A percentile compares a stretch with the other conserved stretches of the same genome.
These are phyloP conservation scores for Podocnemis expansa DNA, from an alignment of 2,113 vertebrate genomes.

Conservation along the genomic window DNA sequence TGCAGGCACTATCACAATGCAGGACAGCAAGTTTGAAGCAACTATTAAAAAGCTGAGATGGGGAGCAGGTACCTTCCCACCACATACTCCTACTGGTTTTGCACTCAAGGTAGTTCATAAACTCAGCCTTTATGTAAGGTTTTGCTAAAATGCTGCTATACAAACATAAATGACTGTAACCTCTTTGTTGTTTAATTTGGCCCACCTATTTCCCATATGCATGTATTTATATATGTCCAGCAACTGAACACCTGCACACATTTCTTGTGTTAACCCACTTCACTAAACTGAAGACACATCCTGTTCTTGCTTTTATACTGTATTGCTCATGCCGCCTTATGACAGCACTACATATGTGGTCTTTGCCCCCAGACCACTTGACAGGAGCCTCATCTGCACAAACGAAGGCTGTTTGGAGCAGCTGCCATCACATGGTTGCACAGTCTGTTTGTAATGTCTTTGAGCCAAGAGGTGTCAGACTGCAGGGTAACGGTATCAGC, in stretches of 20 bases:
- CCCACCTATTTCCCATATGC: not conserved
- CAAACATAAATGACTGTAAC: not conserved
- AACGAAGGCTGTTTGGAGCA: slow-evolving; percentile 12
- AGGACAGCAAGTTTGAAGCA: not conserved
- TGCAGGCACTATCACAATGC: not conserved
- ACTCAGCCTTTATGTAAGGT: accelerated
- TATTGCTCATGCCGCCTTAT: not conserved
- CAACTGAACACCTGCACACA: slow-evolving; percentile 11
- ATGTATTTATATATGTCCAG: not conserved
- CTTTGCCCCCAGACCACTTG: not conserved
- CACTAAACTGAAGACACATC: not conserved
- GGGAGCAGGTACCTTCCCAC: not conserved
- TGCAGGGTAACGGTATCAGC: slow-evolving; percentile 63
- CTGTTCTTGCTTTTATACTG: not conserved
- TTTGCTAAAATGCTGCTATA: not conserved
- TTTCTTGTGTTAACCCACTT: not conserved
- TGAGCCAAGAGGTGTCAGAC: slow-evolving; percentile 75
- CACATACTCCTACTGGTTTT: not conserved
- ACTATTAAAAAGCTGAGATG: accelerated
- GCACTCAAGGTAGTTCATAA: not conserved
- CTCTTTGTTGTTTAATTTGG: not conserved
- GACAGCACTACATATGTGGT: not conserved
- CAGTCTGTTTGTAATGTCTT: slow-evolving; percentile 66
- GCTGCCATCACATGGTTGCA: slow-evolving; percentile 32
- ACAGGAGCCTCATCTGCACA: not conserved